Conservation (phyloP, 2,888 invertebrate genomes). For the Dryomyza anilis region DNA sequence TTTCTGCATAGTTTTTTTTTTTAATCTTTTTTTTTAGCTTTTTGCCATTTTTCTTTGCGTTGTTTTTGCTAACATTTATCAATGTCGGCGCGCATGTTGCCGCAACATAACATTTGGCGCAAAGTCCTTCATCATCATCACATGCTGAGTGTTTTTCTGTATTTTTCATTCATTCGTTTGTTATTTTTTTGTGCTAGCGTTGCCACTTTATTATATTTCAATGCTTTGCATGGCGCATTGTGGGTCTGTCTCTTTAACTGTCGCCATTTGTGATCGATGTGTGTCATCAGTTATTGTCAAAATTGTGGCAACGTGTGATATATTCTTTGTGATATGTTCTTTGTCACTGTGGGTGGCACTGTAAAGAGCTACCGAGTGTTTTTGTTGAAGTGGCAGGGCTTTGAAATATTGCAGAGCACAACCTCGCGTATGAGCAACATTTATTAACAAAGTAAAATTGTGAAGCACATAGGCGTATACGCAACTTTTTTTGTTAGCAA, state of each 20-base stretch:
- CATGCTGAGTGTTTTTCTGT: too few species aligned
- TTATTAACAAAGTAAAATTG: neutral
- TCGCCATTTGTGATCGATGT: constrained; percentile 3
- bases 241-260: neutral
- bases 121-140: too few species aligned
- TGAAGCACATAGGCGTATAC: neutral
- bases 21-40: neutral
- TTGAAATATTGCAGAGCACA: too few species aligned
- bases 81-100: too few species aligned
- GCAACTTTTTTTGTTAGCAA: neutral
- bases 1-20: constrained; percentile 3
- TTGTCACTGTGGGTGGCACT: neutral
- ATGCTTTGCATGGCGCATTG: too few species aligned
- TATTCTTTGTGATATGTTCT: neutral
- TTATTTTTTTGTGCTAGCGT: too few species aligned
- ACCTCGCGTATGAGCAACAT: neutral
- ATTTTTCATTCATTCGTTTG: too few species aligned
- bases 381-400: neutral
- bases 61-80: too few species aligned
- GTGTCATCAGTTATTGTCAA: constrained; percentile 11
- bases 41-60: neutral
- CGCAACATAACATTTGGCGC: too few species aligned
- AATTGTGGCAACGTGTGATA: neutral
- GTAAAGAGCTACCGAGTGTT: neutral
- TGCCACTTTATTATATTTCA: neutral